phyloP scores from a whole-genome alignment of 2,113 vertebrate genomes.

The Oncorhynchus mykiss region DNA sequence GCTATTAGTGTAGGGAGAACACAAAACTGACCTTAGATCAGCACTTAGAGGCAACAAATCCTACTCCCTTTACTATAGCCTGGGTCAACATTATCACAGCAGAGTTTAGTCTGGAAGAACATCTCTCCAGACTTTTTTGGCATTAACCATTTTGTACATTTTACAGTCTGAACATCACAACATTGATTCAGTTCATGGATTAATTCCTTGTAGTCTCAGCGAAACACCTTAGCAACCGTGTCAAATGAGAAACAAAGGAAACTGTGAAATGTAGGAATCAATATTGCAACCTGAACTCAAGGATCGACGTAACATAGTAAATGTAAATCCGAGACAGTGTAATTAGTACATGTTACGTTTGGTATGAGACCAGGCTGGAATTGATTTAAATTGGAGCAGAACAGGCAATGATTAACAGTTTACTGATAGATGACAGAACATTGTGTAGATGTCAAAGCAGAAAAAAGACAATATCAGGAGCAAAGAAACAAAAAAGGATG shows the following conservation, averaged over 20 bases:
- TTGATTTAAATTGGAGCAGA: constrained; percentile 1
- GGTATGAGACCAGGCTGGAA: too few relatives aligned
- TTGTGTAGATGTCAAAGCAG: not conserved
- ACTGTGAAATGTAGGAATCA: not conserved
- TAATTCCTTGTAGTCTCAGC: not conserved
- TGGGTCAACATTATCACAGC: not conserved
- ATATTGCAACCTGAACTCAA: not conserved
- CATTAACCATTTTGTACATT: not conserved
- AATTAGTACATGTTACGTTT: too few relatives aligned
- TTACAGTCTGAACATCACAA: not conserved
- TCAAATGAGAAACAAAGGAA: constrained; percentile 5
- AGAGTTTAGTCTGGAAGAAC: not conserved
- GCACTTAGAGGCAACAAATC: too few relatives aligned
- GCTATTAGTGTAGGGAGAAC: too few relatives aligned
- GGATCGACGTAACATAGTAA: too few relatives aligned
- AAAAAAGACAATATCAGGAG: constrained; percentile 19
- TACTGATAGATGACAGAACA: not conserved
- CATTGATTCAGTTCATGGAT: constrained; percentile 9
- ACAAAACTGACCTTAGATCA: too few relatives aligned
- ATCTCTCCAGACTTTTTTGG: not conserved
- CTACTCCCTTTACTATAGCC: not conserved
- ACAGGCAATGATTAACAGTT: not conserved
- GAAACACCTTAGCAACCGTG: not conserved
- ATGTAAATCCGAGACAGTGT: too few relatives aligned
- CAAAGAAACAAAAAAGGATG: constrained; percentile 31